Conservation (phyloP, 1,140 invertebrate genomes). For the Branchinecta lindahli region DNA sequence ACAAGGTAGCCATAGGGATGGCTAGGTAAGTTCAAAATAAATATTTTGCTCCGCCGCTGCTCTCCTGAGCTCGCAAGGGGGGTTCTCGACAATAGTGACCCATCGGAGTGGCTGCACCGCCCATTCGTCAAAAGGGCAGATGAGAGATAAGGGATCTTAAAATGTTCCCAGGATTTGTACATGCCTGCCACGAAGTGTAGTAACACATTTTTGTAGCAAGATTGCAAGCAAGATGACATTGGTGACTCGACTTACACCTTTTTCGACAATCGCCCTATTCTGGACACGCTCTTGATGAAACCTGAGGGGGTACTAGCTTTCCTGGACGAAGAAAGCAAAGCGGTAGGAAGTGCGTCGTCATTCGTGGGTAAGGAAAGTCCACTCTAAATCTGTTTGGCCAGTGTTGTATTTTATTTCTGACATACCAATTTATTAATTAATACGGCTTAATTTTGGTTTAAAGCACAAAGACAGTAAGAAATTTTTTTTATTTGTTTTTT, state of each 20-base stretch:
- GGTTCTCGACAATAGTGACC: no score
- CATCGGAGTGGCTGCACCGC: no score
- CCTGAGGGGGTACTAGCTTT: slow-evolving; percentile 67
- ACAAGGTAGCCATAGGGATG: no score
- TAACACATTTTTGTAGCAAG: slow-evolving; percentile 35
- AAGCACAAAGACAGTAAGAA: not conserved
- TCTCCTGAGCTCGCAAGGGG: no score
- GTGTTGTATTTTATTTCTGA: slow-evolving; percentile 26
- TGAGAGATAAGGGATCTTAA: no score
- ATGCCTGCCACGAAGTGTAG: no score
- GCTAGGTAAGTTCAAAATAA: no score
- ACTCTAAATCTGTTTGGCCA: slow-evolving; percentile 14
- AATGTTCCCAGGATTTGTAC: no score
- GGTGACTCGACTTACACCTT: slow-evolving; percentile 49
- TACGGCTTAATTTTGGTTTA: not conserved
- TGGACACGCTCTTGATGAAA: slow-evolving; percentile 69
- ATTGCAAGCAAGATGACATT: slow-evolving; percentile 62
- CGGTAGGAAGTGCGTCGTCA: slow-evolving; percentile 16
- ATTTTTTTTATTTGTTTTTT: not conserved
- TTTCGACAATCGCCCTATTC: slow-evolving; percentile 69
- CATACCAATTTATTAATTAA: not conserved
- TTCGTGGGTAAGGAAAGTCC: slow-evolving; percentile 21
- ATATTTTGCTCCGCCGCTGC: no score
- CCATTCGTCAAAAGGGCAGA: no score
- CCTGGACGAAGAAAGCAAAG: slow-evolving; percentile 72